These are phyloP conservation scores for Polyodon spathula DNA, from an alignment of 2,113 vertebrate species.

Conservation along the genomic window DNA sequence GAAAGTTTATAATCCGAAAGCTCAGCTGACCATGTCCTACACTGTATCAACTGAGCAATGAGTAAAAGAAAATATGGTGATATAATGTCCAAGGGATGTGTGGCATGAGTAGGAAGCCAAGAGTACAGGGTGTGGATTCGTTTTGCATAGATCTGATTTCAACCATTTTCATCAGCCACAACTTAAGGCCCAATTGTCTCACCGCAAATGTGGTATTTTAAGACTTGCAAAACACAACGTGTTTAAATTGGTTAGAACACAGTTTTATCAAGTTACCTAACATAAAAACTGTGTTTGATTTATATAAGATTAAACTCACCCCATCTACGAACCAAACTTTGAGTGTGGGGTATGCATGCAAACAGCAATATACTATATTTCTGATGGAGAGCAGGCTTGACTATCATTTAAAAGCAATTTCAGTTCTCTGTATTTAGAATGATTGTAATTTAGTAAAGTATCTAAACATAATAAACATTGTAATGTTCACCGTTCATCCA, in stretches of 20 bases:
- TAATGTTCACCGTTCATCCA: not conserved
- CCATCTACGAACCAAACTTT: too few species aligned
- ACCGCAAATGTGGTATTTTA: constrained; percentile 58
- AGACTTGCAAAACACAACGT: constrained; percentile 54
- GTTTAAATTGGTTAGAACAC: constrained; percentile 53
- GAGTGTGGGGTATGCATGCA: too few species aligned
- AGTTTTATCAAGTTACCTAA: constrained; percentile 38
- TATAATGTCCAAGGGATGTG: constrained; percentile 15
- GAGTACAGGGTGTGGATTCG: constrained; percentile 54
- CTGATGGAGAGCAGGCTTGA: too few species aligned
- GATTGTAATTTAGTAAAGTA: not conserved
- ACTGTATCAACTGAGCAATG: too few species aligned
- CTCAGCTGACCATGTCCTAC: too few species aligned
- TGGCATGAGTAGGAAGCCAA: constrained; percentile 33
- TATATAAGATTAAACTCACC: too few species aligned
- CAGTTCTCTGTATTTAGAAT: too few species aligned
- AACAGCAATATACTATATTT: too few species aligned
- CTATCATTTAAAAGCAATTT: too few species aligned
- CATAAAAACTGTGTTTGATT: too few species aligned
- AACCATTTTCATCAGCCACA: constrained; percentile 65
- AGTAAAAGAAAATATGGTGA: not conserved
- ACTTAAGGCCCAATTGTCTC: constrained; percentile 67
- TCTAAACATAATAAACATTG: not conserved
- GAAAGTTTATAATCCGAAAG: too few species aligned
- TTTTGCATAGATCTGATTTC: constrained; percentile 51